These are phyloP conservation scores for Priocnemis perturbator DNA, from an alignment of 2,888 invertebrate species.

Conservation along the genomic window DNA sequence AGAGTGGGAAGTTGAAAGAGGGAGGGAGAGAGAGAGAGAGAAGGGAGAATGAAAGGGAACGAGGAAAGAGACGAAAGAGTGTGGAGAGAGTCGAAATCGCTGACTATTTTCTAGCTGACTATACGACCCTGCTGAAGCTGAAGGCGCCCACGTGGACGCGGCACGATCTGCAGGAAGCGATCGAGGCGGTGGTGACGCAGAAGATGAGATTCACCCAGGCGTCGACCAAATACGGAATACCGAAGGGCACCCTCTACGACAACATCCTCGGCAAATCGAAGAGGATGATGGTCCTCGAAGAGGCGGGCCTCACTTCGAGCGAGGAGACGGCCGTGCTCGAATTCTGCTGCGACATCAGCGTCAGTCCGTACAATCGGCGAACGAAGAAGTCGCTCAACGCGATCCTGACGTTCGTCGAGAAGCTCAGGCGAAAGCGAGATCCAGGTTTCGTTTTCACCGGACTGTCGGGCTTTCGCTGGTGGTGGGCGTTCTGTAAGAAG, in stretches of 20 bases:
- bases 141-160: slow-evolving; percentile 87
- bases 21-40: slow-evolving; percentile 1
- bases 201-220: slow-evolving; percentile 88
- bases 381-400: slow-evolving; percentile 82
- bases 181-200: slow-evolving; percentile 85
- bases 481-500: slow-evolving; percentile 90
- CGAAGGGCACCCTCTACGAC: slow-evolving; percentile 87
- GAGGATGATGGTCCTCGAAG: slow-evolving; percentile 85
- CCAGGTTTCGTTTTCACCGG: slow-evolving; percentile 82
- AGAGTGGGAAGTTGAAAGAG: slow-evolving; percentile 30
- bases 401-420: slow-evolving; percentile 82
- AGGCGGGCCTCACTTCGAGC: slow-evolving; percentile 79
- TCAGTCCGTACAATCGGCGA: slow-evolving; percentile 83
- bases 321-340: slow-evolving; percentile 83
- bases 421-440: slow-evolving; percentile 78
- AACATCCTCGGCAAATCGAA: slow-evolving; percentile 87
- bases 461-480: slow-evolving; percentile 86
- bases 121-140: slow-evolving; percentile 82
- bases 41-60: slow-evolving; percentile 35
- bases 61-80: slow-evolving; percentile 20
- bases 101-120: slow-evolving; percentile 76
- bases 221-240: slow-evolving; percentile 83
- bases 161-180: slow-evolving; percentile 84
- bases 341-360: slow-evolving; percentile 84
- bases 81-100: slow-evolving; percentile 22